Evolutionary conservation across 2,888 invertebrate genomes (phyloP).

Genomic region (Cataglyphis rosenhaueri): DNA sequence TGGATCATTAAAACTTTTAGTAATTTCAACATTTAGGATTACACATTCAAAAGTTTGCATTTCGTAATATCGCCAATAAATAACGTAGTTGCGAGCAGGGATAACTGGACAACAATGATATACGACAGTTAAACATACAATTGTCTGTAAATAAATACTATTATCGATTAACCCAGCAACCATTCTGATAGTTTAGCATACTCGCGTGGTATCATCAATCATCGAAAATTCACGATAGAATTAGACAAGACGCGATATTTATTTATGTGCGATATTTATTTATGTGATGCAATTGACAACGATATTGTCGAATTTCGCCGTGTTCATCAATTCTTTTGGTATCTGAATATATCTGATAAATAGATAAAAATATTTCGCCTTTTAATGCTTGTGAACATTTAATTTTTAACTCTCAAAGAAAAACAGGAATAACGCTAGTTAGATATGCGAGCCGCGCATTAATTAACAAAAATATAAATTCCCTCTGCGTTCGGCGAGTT

Average conservation of each 20-base stretch:
- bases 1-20: constrained; percentile 9
- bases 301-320: background rate
- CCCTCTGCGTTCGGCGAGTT: constrained; percentile 50
- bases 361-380: constrained; percentile 42
- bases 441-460: constrained; percentile 50
- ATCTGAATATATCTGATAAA: constrained; percentile 42
- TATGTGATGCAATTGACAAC: background rate
- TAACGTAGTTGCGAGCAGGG: constrained; percentile 27
- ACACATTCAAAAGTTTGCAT: constrained; percentile 6
- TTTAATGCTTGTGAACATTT: constrained; percentile 33
- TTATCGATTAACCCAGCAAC: constrained; percentile 42
- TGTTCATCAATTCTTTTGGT: constrained; percentile 10
- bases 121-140: constrained; percentile 47
- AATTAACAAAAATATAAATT: constrained; percentile 56
- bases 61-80: constrained; percentile 38
- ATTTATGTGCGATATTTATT: constrained; percentile 45
- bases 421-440: constrained; percentile 37
- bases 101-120: constrained; percentile 44
- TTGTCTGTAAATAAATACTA: constrained; percentile 54
- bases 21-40: constrained; percentile 22
- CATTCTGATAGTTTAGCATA: constrained; percentile 17
- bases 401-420: constrained; percentile 44
- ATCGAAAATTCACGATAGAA: constrained; percentile 41
- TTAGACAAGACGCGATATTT: constrained; percentile 48
- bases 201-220: constrained; percentile 31